Conservation (phyloP, 2,113 vertebrate genomes). For the Zosterops hypoxanthus region DNA sequence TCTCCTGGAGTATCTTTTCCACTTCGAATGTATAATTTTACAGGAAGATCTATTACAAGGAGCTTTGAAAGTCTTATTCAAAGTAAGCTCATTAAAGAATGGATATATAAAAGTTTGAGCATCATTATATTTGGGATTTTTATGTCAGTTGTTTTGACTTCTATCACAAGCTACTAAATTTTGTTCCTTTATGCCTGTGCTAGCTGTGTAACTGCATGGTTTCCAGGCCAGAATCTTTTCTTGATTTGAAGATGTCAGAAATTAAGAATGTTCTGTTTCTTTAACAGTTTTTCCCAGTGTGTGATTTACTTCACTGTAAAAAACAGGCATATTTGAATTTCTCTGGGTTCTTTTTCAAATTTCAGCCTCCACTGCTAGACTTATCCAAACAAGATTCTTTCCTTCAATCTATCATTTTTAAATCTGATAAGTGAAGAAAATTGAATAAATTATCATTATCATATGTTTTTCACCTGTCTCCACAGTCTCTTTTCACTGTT, state of each 20-base stretch:
- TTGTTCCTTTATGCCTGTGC: not conserved
- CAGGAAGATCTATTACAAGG: not conserved
- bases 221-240: conserved; percentile 3
- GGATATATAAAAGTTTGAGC: not conserved
- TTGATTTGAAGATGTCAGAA: conserved; percentile 32
- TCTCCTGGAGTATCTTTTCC: not conserved
- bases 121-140: not conserved
- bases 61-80: not conserved
- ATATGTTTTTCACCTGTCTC: not conserved
- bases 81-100: not conserved
- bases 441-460: not conserved
- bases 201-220: not conserved
- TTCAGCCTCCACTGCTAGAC: not conserved
- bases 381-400: not conserved
- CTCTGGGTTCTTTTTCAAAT: not conserved
- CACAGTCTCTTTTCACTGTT: not conserved
- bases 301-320: conserved; percentile 3
- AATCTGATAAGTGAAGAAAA: conserved; percentile 18
- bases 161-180: not conserved
- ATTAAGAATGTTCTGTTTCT: not conserved
- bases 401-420: not conserved
- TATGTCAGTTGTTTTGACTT: conserved; percentile 17
- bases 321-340: not conserved
- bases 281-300: not conserved
- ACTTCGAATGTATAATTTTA: not conserved